Evolutionary conservation across 2,113 vertebrate genomes (phyloP).

Genomic region (Apeltes quadracus): DNA sequence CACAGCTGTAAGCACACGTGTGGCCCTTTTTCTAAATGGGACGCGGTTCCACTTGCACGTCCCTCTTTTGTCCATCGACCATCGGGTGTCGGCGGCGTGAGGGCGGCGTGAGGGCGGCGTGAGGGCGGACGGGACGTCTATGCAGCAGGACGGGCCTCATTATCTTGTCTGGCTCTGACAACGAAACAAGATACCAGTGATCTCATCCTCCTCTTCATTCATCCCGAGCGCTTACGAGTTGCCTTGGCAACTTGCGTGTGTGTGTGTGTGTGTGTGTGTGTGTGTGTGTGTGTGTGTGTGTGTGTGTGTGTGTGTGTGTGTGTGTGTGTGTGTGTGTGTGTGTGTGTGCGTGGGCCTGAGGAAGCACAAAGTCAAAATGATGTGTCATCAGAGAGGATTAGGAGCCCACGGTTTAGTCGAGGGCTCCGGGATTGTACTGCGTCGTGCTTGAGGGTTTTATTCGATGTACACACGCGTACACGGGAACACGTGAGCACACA

Average conservation of each 20-base stretch:
- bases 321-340: constrained; percentile 44
- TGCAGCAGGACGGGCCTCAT: constrained; percentile 58
- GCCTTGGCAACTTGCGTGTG: constrained; percentile 73
- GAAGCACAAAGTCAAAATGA: constrained; percentile 74
- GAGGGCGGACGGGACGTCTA: constrained; percentile 30
- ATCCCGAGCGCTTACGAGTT: constrained; percentile 75
- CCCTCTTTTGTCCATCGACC: neutral
- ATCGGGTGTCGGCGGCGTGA: neutral
- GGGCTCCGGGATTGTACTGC: constrained; percentile 56
- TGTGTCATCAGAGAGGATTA: constrained; percentile 80
- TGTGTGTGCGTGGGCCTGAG: constrained; percentile 63
- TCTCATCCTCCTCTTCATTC: constrained; percentile 80
- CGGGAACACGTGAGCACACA: constrained; percentile 3
- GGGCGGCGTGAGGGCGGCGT: neutral
- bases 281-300: constrained; percentile 46
- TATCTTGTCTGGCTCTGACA: constrained; percentile 60
- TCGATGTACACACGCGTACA: constrained; percentile 41
- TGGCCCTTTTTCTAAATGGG: neutral
- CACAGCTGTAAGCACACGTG: neutral
- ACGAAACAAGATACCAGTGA: constrained; percentile 80
- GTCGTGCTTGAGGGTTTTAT: constrained; percentile 44
- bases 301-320: constrained; percentile 53
- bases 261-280: constrained; percentile 46
- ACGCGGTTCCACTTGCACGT: neutral
- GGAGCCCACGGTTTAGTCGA: constrained; percentile 71